Evolutionary conservation across 2,888 invertebrate genomes (phyloP).

Genomic region (Balanococcus diminutus): DNA sequence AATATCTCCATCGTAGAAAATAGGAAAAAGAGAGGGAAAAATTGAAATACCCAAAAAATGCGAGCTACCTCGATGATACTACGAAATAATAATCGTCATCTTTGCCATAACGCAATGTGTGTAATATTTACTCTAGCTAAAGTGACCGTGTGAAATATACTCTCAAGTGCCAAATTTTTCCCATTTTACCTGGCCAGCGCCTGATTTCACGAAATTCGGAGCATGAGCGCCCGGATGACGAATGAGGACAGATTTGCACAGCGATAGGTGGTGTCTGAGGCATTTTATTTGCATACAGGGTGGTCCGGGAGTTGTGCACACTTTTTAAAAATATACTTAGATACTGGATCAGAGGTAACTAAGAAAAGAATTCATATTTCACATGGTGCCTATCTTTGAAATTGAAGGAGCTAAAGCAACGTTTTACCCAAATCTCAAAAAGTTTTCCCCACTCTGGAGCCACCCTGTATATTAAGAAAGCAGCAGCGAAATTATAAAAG

Average conservation of each 20-base stretch:
- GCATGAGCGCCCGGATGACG: neutral
- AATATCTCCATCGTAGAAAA: neutral
- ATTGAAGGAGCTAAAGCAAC: no score
- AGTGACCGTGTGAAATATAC: constrained; percentile 5
- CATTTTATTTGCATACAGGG: neutral
- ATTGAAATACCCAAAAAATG: neutral
- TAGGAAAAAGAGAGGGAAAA: neutral
- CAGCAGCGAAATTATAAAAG: neutral
- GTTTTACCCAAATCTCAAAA: no score
- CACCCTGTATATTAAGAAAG: no score
- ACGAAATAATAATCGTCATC: neutral
- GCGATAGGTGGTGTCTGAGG: neutral
- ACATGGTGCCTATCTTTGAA: no score
- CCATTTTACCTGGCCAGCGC: neutral
- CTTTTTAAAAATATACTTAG: no score
- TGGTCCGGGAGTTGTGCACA: no score
- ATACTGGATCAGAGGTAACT: no score
- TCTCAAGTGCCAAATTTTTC: neutral
- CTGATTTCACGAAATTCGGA: neutral
- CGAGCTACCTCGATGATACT: neutral
- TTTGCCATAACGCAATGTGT: neutral
- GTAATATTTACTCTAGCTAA: neutral
- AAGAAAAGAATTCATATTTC: no score
- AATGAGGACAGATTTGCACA: neutral
- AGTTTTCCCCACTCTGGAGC: no score